Evolutionary conservation across 2,888 invertebrate genomes (phyloP).

Genomic region (Herminia tarsipennalis): DNA sequence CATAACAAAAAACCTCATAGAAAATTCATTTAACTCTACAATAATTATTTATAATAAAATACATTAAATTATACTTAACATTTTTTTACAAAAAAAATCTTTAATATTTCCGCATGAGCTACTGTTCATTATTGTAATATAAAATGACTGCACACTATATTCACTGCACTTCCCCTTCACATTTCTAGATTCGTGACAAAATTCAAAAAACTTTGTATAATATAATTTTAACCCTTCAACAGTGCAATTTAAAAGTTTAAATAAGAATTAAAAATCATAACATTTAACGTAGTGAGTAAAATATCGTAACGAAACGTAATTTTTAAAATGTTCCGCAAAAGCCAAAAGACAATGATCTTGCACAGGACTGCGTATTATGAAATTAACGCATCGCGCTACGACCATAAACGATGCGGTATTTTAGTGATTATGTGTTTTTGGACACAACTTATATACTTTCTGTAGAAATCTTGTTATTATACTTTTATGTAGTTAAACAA

Average conservation of each 20-base stretch:
- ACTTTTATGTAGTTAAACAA: no score
- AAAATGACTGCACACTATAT: slow-evolving; percentile 42
- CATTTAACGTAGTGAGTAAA: slow-evolving; percentile 13
- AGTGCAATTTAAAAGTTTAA: slow-evolving; percentile 15
- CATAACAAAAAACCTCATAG: no score
- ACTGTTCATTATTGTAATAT: slow-evolving; percentile 29
- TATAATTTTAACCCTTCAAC: slow-evolving; percentile 35
- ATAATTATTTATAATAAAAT: no score
- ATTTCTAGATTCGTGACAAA: slow-evolving; percentile 38
- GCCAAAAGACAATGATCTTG: slow-evolving; percentile 22
- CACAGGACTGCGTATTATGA: slow-evolving; percentile 30
- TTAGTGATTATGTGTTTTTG: slow-evolving; percentile 4
- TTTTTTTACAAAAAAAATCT: no score
- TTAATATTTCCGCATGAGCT: no score
- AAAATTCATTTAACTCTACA: no score
- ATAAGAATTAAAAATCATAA: slow-evolving; percentile 28
- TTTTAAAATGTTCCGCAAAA: slow-evolving; percentile 36
- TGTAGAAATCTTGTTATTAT: background rate
- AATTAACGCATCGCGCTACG: slow-evolving; percentile 34
- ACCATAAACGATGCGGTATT: slow-evolving; percentile 29
- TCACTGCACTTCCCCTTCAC: slow-evolving; percentile 24
- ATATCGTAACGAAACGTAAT: slow-evolving; percentile 15
- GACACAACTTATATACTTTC: no score
- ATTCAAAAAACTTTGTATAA: slow-evolving; percentile 32
- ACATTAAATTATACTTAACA: no score